phyloP scores from a whole-genome alignment of 2,113 vertebrate species.

The Zosterops borbonicus region DNA sequence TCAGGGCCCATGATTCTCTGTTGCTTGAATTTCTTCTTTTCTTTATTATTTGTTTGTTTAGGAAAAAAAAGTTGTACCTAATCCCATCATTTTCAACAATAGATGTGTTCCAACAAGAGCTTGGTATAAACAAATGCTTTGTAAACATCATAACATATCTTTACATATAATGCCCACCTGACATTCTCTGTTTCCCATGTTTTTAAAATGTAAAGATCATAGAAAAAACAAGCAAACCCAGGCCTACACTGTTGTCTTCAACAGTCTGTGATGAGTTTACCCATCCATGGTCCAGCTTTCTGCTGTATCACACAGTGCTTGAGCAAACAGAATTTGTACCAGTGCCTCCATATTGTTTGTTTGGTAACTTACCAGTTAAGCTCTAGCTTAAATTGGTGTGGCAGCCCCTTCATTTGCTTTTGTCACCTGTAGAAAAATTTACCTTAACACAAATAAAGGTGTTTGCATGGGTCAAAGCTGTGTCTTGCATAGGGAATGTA shows the following conservation, averaged over 20 bases:
- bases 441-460: not conserved
- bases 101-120: not conserved
- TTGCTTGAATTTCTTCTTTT: not conserved
- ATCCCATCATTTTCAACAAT: not conserved
- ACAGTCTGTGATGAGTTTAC: not conserved
- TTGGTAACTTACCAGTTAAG: not conserved
- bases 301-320: fast-evolving
- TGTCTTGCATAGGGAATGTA: not conserved
- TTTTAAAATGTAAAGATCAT: not conserved
- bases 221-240: not conserved
- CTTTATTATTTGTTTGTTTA: not conserved
- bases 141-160: not conserved
- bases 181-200: not conserved
- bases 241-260: not conserved
- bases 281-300: not conserved
- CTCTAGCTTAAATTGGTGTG: not conserved
- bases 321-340: not conserved
- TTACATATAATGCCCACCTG: not conserved
- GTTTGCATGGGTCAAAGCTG: not conserved
- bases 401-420: not conserved
- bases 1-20: not conserved
- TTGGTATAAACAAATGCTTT: not conserved
- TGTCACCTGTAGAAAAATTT: not conserved
- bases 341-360: not conserved
- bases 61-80: not conserved